Percentiles rank a stretch among this genome's conserved stretches.
Conservation (phyloP, 1,140 invertebrate genomes). For the Charaxes varanes region DNA sequence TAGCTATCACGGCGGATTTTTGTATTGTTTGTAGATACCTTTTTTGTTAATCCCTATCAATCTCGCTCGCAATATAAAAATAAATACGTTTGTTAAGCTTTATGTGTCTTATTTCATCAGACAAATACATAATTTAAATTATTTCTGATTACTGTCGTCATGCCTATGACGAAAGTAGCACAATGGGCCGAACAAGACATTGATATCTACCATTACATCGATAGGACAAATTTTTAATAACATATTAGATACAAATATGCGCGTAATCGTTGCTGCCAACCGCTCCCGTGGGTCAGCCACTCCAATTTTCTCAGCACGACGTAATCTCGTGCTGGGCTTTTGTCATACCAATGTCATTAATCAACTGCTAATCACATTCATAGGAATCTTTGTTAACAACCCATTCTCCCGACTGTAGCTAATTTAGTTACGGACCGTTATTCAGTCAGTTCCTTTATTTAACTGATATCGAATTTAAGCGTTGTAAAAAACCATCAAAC, state of each 20-base stretch:
- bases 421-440: conserved; percentile 20
- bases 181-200: neutral
- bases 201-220: neutral
- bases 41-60: too few species aligned
- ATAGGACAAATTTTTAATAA: conserved; percentile 2
- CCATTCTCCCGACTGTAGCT: conserved; percentile 25
- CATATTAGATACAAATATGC: conserved; percentile 4
- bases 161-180: too few species aligned
- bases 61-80: too few species aligned
- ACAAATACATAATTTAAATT: too few species aligned
- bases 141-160: too few species aligned
- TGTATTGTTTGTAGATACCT: too few species aligned
- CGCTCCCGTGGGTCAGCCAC: conserved; percentile 26
- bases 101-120: too few species aligned
- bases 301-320: conserved; percentile 55
- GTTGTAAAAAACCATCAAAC: too few species aligned
- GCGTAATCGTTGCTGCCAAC: conserved; percentile 11
- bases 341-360: conserved; percentile 58
- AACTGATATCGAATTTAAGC: neutral
- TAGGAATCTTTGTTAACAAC: conserved; percentile 29
- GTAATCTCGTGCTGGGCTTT: conserved; percentile 49
- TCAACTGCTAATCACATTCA: conserved; percentile 45
- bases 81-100: too few species aligned
- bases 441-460: neutral
- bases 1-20: too few species aligned